Evolutionary conservation across 23 tunicate species (phyloP).

Genomic region (Trididemnum nubilum): DNA sequence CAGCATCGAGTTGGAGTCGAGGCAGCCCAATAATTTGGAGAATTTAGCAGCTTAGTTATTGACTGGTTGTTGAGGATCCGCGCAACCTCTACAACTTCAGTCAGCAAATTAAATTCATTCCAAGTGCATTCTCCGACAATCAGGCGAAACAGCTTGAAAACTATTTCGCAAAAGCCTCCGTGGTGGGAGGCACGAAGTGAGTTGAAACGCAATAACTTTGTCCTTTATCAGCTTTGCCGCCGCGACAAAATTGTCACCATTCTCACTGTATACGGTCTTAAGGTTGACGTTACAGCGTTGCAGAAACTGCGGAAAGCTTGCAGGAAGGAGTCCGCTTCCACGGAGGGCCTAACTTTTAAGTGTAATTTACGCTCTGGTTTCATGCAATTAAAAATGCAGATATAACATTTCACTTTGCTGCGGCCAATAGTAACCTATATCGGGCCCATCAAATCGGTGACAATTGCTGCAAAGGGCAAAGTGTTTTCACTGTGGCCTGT

Average conservation of each 20-base stretch:
- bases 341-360: no score
- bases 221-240: not conserved
- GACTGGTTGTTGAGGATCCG: not conserved
- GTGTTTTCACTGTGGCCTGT: no score
- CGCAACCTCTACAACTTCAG: not conserved
- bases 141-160: not conserved
- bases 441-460: no score
- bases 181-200: slow-evolving; percentile 1
- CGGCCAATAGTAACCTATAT: no score
- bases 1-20: not conserved
- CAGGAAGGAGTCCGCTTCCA: no score
- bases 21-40: not conserved
- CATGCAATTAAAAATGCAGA: no score
- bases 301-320: no score
- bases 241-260: not conserved
- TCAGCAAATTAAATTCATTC: not conserved
- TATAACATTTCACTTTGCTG: no score
- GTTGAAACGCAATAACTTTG: not conserved
- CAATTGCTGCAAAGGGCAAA: no score
- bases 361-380: no score
- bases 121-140: not conserved
- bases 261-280: no score
- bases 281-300: no score
- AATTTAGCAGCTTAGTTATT: not conserved
- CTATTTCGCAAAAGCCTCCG: not conserved